Evolutionary conservation across 2,113 vertebrate genomes (phyloP).

Genomic region (Brachyistius frenatus): DNA sequence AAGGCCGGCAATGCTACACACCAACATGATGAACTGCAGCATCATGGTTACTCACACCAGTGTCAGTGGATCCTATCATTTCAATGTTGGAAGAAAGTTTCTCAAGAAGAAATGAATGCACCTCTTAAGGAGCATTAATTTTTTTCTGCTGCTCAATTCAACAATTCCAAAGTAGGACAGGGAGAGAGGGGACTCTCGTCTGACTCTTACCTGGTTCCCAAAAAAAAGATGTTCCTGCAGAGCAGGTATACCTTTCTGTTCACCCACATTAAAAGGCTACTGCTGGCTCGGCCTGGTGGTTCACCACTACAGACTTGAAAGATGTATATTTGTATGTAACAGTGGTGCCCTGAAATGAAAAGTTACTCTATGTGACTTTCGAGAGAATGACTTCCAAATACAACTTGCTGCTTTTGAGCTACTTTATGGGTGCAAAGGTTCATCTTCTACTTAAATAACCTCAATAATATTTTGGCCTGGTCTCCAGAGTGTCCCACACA

Average conservation of each 20-base stretch:
- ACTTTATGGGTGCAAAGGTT: slow-evolving; percentile 21
- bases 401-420: slow-evolving; percentile 22
- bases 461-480: slow-evolving; percentile 28
- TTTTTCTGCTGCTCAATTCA: not conserved
- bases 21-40: not conserved
- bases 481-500: slow-evolving; percentile 22
- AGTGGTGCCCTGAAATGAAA: slow-evolving; percentile 30
- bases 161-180: not conserved
- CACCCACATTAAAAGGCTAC: slow-evolving; percentile 9
- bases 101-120: not conserved
- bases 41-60: not conserved
- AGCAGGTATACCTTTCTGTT: not conserved
- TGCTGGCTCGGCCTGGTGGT: slow-evolving; percentile 3
- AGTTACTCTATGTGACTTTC: slow-evolving; percentile 16
- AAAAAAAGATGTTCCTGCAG: not conserved
- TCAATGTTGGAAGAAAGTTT: not conserved
- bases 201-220: not conserved
- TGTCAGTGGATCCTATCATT: not conserved
- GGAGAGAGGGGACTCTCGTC: not conserved
- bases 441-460: slow-evolving; percentile 23
- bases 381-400: slow-evolving; percentile 28
- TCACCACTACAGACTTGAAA: slow-evolving; percentile 12
- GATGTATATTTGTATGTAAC: slow-evolving; percentile 36
- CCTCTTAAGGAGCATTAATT: not conserved
- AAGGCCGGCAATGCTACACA: not conserved